Evolutionary conservation across 2,113 vertebrate genomes (phyloP), one percentile per base, ranked within the genome.

Genomic region (Anas platyrhynchos): DNA sequence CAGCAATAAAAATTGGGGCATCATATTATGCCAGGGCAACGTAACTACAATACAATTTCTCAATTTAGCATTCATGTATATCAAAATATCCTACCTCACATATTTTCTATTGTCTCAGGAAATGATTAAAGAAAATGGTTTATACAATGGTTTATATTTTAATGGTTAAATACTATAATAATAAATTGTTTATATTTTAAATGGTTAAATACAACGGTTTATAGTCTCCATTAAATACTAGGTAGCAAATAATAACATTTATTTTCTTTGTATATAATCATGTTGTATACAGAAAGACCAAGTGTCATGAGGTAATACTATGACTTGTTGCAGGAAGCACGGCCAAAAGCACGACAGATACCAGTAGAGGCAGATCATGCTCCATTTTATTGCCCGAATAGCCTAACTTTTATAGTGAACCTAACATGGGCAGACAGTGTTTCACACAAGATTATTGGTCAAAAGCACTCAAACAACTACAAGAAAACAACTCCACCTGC

Each of bases 181-280:
- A 44, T 44, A 44, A 44, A 44, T 44, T 16, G 43, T 44, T 44
- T 44, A 44, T 44, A 44, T 44, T 44, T 44, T 44, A 44, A 44
- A 44, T 44, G 16, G 7, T 44, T 44, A 44, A 44, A 44, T 44
- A 44, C 3, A 54, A 17, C 0, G 0, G 2, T 41, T 44, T 59
- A 22, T 48, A 55, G 55, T 71, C 11, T 62, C 61, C 16, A 36
- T 62, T 55, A 23, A 68, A 72, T 65, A 76, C 4, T 31, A 44
- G 20, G 29, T 50, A 83, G 17, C 25, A 79, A 41, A 9, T 62
- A 41, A 83, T 8, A n/a, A 80, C 6, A 44, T 36, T 43, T 84
- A 1, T 41, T 80, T 84, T 88, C 66, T 65, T 83, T 54, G 71
- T 27, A 12, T 26, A 43, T 34, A 77, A 32, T 48, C 50, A 43